Evolutionary conservation across 2,797 vertebrate genomes (phyloP).

Genomic region (Arvicola amphibius): DNA sequence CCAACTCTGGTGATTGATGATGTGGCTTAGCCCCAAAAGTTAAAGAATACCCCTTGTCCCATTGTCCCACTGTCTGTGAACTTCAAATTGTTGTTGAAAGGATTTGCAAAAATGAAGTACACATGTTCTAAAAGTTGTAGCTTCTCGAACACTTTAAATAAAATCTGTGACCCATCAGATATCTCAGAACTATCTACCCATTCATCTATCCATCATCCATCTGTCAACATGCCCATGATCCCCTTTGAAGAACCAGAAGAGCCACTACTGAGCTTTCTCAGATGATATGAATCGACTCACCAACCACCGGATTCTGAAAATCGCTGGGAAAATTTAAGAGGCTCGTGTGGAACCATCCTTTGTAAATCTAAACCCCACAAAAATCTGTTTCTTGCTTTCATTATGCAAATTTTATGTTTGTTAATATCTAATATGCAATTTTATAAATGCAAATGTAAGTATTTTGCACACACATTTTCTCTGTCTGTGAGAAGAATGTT

Average conservation of each 20-base stretch:
- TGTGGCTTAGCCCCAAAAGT: not conserved
- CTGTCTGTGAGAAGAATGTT: not conserved
- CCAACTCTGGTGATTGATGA: not conserved
- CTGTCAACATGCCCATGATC: not conserved
- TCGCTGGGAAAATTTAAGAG: conserved; percentile 45
- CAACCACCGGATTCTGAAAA: not conserved
- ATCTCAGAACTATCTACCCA: not conserved
- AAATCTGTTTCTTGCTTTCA: conserved; percentile 51
- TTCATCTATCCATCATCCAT: not conserved
- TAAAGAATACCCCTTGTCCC: not conserved
- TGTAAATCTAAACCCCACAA: conserved; percentile 56
- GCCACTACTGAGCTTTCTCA: conserved; percentile 29
- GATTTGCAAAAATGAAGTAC: not conserved
- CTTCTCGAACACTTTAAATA: conserved; percentile 56
- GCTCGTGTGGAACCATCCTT: conserved; percentile 52
- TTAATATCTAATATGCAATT: conserved; percentile 55
- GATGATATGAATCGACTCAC: conserved; percentile 8
- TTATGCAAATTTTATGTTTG: conserved; percentile 61
- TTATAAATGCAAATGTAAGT: conserved; percentile 54
- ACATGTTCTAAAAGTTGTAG: conserved; percentile 1
- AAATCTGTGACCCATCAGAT: not conserved
- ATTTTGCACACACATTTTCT: conserved; percentile 33
- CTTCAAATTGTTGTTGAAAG: conserved; percentile 6
- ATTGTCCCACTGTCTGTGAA: not conserved
- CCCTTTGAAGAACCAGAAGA: conserved; percentile 15